Evolutionary conservation across 2,888 invertebrate genomes (phyloP).

Genomic region (Pilophorus perplexus): DNA sequence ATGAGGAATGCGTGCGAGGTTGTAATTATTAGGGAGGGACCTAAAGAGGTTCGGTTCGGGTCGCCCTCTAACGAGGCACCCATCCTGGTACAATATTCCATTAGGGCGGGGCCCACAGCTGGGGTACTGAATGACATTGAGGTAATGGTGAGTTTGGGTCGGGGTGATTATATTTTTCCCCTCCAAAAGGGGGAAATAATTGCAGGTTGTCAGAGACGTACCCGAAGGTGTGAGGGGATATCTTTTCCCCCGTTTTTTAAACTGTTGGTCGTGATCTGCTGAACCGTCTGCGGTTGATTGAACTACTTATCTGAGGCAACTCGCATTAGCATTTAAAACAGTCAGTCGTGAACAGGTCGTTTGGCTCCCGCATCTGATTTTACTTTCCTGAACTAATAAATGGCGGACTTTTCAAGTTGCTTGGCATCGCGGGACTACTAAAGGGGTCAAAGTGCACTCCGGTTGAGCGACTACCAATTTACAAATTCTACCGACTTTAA

Average conservation of each 20-base stretch:
- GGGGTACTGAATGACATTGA: constrained; percentile 39
- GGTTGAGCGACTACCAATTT: constrained; percentile 15
- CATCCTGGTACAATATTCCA: constrained; percentile 36
- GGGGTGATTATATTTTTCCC: constrained; percentile 34
- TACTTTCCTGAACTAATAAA: no score
- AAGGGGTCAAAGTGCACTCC: neutral
- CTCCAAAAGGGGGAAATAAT: constrained; percentile 37
- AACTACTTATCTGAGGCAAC: constrained; percentile 6
- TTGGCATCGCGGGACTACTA: no score
- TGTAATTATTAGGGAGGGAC: constrained; percentile 33
- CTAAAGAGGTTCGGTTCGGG: constrained; percentile 12
- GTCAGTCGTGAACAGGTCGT: no score
- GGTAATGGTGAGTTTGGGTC: constrained; percentile 38
- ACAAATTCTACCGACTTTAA: constrained; percentile 12
- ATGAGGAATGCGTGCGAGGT: constrained; percentile 41
- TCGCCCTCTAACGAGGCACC: constrained; percentile 35
- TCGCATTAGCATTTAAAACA: constrained; percentile 18
- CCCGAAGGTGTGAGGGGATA: constrained; percentile 35
- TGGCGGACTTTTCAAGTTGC: no score
- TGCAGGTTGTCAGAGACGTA: constrained; percentile 37
- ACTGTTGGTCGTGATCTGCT: constrained; percentile 14
- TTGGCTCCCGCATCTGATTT: no score
- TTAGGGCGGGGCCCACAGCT: constrained; percentile 39
- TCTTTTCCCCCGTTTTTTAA: constrained; percentile 1
- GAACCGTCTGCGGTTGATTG: constrained; percentile 16